Conservation (phyloP, 1,140 invertebrate species). For the Calycopis cecrops region DNA sequence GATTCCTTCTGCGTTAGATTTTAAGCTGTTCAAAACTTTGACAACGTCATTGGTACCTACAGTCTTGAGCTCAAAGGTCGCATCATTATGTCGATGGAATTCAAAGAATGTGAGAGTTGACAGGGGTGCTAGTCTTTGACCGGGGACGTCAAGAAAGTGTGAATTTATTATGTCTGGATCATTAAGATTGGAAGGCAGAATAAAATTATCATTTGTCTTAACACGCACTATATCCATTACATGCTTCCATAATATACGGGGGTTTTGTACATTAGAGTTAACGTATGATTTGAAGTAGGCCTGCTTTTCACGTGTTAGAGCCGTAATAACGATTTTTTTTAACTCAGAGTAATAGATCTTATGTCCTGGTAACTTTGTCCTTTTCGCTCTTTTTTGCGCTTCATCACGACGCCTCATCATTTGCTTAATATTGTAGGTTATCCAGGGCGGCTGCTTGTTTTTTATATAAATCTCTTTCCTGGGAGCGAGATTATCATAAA, state of each 20-base stretch:
- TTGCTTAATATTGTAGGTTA: constrained; percentile 13
- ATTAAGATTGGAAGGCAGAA: background rate
- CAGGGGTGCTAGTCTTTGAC: too few species aligned
- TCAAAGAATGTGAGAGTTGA: background rate
- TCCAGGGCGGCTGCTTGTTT: constrained; percentile 4
- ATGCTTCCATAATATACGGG: constrained; percentile 3
- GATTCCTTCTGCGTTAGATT: constrained; percentile 1
- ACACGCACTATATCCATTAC: background rate
- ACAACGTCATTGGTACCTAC: background rate
- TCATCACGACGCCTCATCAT: constrained; percentile 17
- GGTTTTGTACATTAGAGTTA: background rate
- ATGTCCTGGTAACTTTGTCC: background rate
- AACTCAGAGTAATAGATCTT: constrained; percentile 10
- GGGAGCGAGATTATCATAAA: constrained; percentile 5
- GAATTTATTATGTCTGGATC: background rate
- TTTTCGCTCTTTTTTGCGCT: constrained; percentile 9
- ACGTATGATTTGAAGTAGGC: background rate
- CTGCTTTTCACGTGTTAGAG: background rate
- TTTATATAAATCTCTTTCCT: background rate
- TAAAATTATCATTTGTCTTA: background rate
- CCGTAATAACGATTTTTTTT: background rate
- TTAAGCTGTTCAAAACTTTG: background rate
- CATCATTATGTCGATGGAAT: background rate
- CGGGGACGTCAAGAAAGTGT: background rate
- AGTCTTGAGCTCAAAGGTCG: background rate